Percentiles rank a stretch among this genome's conserved stretches.
Conservation (phyloP, 1,140 invertebrate species). For the Lycorma delicatula region DNA sequence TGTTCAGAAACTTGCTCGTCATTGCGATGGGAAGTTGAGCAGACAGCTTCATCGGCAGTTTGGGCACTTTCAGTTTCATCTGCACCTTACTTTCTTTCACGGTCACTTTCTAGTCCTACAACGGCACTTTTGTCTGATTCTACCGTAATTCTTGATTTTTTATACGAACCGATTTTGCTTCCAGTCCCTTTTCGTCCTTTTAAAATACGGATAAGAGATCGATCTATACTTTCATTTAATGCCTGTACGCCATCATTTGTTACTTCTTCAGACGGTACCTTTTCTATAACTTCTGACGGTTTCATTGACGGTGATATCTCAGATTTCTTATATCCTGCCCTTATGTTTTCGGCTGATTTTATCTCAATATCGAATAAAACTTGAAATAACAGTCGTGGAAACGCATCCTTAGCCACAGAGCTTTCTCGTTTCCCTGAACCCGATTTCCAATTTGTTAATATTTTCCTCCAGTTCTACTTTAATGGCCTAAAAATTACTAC, state of each 20-base stretch:
- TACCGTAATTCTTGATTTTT: neutral
- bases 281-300: slow-evolving; percentile 18
- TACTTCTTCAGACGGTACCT: neutral
- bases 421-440: slow-evolving; percentile 18
- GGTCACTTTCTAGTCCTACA: neutral
- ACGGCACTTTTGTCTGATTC: neutral
- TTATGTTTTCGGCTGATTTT: slow-evolving; percentile 23
- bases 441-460: slow-evolving; percentile 33
- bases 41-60: neutral
- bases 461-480: slow-evolving; percentile 35
- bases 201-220: neutral
- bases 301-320: slow-evolving; percentile 28
- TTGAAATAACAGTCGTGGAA: slow-evolving; percentile 26
- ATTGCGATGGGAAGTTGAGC: neutral
- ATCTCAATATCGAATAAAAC: slow-evolving; percentile 16
- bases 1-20: neutral
- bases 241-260: neutral
- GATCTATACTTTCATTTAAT: neutral
- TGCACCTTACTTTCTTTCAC: neutral
- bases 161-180: neutral
- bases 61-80: neutral
- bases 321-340: slow-evolving; percentile 26
- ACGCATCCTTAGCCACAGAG: slow-evolving; percentile 23
- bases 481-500: slow-evolving; percentile 37
- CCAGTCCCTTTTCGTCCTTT: neutral